Conservation (phyloP, 2,797 vertebrate species). For the Masticophis lateralis region DNA sequence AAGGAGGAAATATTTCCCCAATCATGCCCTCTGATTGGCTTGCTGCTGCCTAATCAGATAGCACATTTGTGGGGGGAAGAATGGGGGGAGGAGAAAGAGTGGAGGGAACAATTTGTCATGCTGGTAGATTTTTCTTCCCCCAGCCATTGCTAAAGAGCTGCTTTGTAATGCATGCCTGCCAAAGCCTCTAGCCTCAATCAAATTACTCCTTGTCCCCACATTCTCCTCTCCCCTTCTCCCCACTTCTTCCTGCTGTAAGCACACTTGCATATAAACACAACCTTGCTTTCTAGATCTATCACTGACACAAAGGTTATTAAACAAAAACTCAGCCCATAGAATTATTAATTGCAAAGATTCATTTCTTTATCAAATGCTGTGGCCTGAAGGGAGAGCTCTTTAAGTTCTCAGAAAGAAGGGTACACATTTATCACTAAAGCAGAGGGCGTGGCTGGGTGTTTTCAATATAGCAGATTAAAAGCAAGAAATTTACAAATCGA, state of each 20-base stretch:
- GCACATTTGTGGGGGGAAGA: conserved; percentile 42
- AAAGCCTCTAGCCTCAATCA: conserved; percentile 64
- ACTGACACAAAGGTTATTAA: conserved; percentile 93
- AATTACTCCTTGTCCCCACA: conserved; percentile 48
- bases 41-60: conserved; percentile 68
- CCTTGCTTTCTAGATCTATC: conserved; percentile 80
- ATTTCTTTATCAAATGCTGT: conserved; percentile 81
- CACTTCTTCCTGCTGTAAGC: background rate
- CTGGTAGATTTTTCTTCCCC: conserved; percentile 26
- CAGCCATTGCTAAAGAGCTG: conserved; percentile 66
- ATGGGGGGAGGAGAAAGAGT: conserved; percentile 27
- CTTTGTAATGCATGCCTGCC: conserved; percentile 67
- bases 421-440: conserved; percentile 66
- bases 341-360: conserved; percentile 82
- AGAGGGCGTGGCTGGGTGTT: conserved; percentile 51
- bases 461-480: conserved; percentile 65
- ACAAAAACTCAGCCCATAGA: conserved; percentile 83
- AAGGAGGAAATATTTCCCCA: conserved; percentile 74
- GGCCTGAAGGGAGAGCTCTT: conserved; percentile 73
- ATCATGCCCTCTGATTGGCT: conserved; percentile 70
- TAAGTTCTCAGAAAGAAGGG: conserved; percentile 60
- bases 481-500: conserved; percentile 52
- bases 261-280: conserved; percentile 55
- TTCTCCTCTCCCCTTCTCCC: background rate
- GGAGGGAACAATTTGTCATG: conserved; percentile 67